Conservation (phyloP, 2,797 vertebrate species). For the Chelon auratus region DNA sequence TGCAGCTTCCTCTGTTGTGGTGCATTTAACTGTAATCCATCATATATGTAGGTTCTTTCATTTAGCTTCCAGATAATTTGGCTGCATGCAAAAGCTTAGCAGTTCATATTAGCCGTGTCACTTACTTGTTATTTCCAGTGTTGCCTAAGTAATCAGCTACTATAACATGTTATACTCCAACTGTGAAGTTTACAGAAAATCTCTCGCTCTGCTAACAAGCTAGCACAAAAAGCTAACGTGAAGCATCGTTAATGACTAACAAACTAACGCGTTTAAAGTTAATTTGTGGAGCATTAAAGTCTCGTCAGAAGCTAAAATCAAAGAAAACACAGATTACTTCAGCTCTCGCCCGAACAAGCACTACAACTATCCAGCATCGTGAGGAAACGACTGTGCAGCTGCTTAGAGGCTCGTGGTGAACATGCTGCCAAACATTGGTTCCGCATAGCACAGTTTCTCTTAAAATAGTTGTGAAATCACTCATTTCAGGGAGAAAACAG, state of each 20-base stretch:
- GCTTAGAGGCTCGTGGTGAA: conserved; percentile 24
- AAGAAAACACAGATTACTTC: neutral
- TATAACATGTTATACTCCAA: conserved; percentile 2
- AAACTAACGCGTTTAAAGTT: rapidly evolving
- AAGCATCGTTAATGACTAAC: neutral
- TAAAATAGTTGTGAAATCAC: neutral
- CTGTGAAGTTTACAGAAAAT: neutral
- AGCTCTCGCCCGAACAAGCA: neutral
- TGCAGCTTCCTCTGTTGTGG: neutral
- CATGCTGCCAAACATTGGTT: conserved; percentile 29
- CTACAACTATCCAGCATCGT: conserved; percentile 31
- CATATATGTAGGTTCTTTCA: neutral
- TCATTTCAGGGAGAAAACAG: too few relatives aligned
- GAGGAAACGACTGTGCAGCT: conserved; percentile 38
- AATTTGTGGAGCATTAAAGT: neutral
- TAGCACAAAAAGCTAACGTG: conserved; percentile 19
- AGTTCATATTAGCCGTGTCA: rapidly evolving
- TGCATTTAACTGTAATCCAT: neutral
- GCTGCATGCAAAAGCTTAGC: neutral
- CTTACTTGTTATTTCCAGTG: neutral
- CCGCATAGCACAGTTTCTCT: conserved; percentile 19
- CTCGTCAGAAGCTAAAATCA: neutral
- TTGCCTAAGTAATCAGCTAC: neutral
- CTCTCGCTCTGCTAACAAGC: conserved; percentile 19
- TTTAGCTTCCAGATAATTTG: neutral